Evolutionary conservation across 2,113 vertebrate genomes (phyloP).

Genomic region (Antechinus stuartii): DNA sequence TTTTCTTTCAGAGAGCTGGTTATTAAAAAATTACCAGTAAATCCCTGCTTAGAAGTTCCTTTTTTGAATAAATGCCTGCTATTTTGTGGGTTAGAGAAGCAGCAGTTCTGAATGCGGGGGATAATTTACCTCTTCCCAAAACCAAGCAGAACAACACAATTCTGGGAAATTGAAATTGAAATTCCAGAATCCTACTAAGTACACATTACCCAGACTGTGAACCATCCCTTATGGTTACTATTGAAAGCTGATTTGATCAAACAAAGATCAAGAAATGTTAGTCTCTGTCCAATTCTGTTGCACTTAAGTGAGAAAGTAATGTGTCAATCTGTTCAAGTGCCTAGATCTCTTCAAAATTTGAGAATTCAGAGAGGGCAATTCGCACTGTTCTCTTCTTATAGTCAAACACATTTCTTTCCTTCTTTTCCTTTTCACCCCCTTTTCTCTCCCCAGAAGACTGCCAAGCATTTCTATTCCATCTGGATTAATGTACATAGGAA

Average conservation of each 20-base stretch:
- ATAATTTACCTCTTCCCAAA: constrained; percentile 9
- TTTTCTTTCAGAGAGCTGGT: background rate
- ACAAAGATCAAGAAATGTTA: background rate
- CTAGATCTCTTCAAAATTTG: background rate
- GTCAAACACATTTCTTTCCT: background rate
- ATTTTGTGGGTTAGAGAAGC: background rate
- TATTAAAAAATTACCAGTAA: background rate
- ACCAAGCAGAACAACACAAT: background rate
- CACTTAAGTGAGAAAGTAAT: background rate
- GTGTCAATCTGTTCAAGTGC: background rate
- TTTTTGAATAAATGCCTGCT: background rate
- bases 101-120: background rate
- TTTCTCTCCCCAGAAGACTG: background rate
- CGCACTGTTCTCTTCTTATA: background rate
- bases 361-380: background rate
- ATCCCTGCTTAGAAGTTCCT: background rate
- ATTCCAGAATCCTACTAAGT: background rate
- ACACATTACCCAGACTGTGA: background rate
- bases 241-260: background rate
- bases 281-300: background rate
- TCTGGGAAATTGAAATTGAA: background rate
- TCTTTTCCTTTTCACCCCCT: background rate
- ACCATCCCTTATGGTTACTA: background rate
- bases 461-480: background rate
- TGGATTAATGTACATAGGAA: background rate